Evolutionary conservation across 1,140 invertebrate genomes (phyloP), one percentile per base, ranked within the genome.

Genomic region (Drosophila kepulauana): DNA sequence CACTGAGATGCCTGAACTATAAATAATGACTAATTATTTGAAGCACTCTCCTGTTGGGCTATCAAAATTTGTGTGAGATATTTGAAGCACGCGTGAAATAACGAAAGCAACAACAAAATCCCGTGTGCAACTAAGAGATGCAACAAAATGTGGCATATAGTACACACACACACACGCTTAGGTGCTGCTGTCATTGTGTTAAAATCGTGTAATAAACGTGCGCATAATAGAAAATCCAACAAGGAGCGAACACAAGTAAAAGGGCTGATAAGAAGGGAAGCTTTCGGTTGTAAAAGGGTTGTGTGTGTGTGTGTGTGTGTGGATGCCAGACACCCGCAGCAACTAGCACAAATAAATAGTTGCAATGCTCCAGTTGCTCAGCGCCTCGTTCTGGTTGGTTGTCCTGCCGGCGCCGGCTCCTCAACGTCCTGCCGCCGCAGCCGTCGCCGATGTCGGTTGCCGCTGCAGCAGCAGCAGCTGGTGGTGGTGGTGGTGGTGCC

Each of bases 171-270:
- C 30, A 10, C 58, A 62, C 78, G 74, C 74, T 25, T 41, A 89
- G 78, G 74, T 79, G 85, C 48, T 66, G 65, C 69, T 66, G 77
- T 70, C 66, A 71, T 63, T 67, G 67, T 73, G 51, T 48, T 61
- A 73, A 82, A 89, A 86, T 81, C 64, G 68, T 84, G 81, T 82
- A 85, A 88, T 88, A 88, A 88, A 88, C 85, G 85, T 89, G 85
- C 85, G 81, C 75, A 87, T 88, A 88, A 88, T 89, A 79, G 85
- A 89, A 88, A 87, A 88, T 52, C 66, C 33, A 77, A 45, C 71
- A 62, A 61, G 48, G n/a, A 59, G 28, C 7, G 56, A 64, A 70
- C 20, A 25, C 20, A 25, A 25, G 20, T 25, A 25, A 25, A 25
- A 6, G 10, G 5, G 35, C 16, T 30, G 52, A 13, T 1, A 10